Conservation (phyloP, 1,140 invertebrate genomes). For the Colletes latitarsis region DNA sequence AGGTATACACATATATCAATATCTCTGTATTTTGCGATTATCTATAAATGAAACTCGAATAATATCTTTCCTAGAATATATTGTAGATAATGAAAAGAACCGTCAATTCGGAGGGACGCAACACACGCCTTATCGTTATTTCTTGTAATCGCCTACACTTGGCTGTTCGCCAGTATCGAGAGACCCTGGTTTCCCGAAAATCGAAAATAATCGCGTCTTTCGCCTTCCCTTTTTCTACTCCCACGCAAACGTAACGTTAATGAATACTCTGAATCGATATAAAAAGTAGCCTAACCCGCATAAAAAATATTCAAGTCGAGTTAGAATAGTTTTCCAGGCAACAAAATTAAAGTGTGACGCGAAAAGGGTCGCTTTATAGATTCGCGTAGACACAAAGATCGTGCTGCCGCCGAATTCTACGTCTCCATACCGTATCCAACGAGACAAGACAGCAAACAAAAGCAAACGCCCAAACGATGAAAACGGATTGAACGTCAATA, state of each 20-base stretch:
- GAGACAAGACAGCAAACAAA: too few relatives aligned
- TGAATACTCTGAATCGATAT: slow-evolving; percentile 13
- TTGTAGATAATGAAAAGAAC: slow-evolving; percentile 39
- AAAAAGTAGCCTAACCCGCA: not conserved
- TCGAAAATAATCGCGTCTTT: slow-evolving; percentile 64
- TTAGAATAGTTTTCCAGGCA: too few relatives aligned
- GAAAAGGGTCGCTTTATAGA: too few relatives aligned
- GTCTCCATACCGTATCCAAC: too few relatives aligned
- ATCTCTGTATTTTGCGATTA: too few relatives aligned
- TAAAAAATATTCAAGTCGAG: too few relatives aligned
- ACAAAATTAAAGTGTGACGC: too few relatives aligned
- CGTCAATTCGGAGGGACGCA: slow-evolving; percentile 47
- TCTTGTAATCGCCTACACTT: slow-evolving; percentile 58
- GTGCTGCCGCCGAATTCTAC: too few relatives aligned
- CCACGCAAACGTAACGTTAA: slow-evolving; percentile 12
- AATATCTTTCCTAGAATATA: not conserved
- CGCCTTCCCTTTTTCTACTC: not conserved
- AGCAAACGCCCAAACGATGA: too few relatives aligned
- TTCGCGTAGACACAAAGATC: too few relatives aligned
- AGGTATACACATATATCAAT: too few relatives aligned
- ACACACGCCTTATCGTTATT: slow-evolving; percentile 60
- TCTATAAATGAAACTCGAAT: not conserved
- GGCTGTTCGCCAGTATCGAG: slow-evolving; percentile 43
- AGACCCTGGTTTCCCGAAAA: slow-evolving; percentile 53
- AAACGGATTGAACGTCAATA: too few relatives aligned